These are phyloP conservation scores for Epirrhoe tristata DNA, from an alignment of 2,888 invertebrate species.

Conservation along the genomic window DNA sequence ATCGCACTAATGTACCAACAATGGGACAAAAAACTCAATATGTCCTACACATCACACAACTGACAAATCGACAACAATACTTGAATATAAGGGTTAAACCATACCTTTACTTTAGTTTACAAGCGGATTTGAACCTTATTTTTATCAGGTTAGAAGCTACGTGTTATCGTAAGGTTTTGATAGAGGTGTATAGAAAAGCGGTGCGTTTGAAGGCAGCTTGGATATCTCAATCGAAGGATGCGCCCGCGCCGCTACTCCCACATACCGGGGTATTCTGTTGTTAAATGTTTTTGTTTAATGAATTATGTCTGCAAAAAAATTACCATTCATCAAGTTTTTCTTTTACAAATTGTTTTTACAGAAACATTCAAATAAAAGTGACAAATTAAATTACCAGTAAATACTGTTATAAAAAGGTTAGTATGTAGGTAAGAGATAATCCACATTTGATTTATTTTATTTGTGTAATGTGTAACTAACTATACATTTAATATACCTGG, in stretches of 20 bases:
- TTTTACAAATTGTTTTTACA: background rate
- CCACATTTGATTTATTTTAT: no score
- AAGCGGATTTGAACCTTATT: conserved; percentile 46
- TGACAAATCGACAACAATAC: conserved; percentile 82
- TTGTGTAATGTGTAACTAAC: no score
- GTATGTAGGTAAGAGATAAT: no score
- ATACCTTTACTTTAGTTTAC: conserved; percentile 39
- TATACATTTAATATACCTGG: no score
- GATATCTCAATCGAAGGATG: conserved; percentile 82
- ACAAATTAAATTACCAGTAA: no score
- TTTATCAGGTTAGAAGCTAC: conserved; percentile 24
- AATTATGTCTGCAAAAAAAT: conserved; percentile 36
- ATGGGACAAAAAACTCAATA: conserved; percentile 55
- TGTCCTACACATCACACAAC: conserved; percentile 74
- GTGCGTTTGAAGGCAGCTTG: conserved; percentile 79
- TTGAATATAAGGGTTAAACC: conserved; percentile 77
- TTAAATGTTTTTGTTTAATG: conserved; percentile 49
- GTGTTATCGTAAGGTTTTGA: conserved; percentile 40
- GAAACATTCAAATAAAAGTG: no score
- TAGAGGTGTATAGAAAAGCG: conserved; percentile 72
- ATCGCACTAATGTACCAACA: conserved; percentile 72
- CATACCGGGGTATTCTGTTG: conserved; percentile 58
- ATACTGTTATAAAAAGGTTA: no score
- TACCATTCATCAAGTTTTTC: conserved; percentile 19
- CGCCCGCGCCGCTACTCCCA: conserved; percentile 66